Evolutionary conservation across 1,140 invertebrate genomes (phyloP).

Genomic region (Mamestra configurata): DNA sequence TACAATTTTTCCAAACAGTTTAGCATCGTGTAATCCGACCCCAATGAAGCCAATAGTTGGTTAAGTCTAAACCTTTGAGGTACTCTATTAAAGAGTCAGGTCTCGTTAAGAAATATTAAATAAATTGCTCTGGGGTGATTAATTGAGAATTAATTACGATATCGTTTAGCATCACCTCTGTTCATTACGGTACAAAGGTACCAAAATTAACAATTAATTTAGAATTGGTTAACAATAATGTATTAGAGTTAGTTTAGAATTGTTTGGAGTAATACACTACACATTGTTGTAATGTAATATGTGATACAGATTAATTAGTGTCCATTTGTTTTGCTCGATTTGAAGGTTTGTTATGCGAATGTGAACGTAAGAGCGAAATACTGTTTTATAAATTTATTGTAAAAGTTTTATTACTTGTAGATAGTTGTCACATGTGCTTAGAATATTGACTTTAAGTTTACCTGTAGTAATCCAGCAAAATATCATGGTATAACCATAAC

Average conservation of each 20-base stretch:
- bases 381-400: too few relatives aligned
- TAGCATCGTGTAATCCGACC: constrained; percentile 10
- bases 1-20: constrained; percentile 31
- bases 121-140: constrained; percentile 78
- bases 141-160: constrained; percentile 82
- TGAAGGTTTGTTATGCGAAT: not conserved
- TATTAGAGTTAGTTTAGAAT: constrained; percentile 2
- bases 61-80: constrained; percentile 44
- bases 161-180: constrained; percentile 77
- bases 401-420: too few relatives aligned
- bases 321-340: not conserved
- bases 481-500: not conserved
- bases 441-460: too few relatives aligned
- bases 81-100: constrained; percentile 57
- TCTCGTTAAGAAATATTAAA: constrained; percentile 79
- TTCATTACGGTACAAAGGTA: constrained; percentile 62
- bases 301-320: not conserved
- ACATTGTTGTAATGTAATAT: not conserved
- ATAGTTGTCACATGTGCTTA: too few relatives aligned
- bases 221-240: constrained; percentile 39
- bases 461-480: too few relatives aligned
- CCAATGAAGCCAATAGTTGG: constrained; percentile 25
- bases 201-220: constrained; percentile 35
- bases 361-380: not conserved
- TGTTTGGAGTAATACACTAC: not conserved